A percentile compares a stretch with the other conserved stretches of the same genome.
These are phyloP conservation scores for Zaprionus nigranus DNA, from an alignment of 1,140 invertebrate genomes.

Conservation along the genomic window DNA sequence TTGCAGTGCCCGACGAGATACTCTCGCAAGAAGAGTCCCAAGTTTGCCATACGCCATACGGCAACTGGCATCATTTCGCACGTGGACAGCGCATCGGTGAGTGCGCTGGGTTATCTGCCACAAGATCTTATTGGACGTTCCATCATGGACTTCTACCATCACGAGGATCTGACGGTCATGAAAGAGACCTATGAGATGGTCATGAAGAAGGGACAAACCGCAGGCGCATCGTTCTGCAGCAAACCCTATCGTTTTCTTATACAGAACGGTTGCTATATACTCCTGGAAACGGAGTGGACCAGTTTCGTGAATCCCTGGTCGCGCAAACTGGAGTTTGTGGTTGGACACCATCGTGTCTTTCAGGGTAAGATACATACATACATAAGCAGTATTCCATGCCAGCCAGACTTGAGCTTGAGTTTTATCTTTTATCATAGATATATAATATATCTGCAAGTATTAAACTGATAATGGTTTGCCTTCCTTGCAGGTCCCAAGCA, in stretches of 20 bases:
- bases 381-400: background rate
- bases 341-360: constrained; percentile 93
- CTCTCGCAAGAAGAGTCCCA: constrained; percentile 85
- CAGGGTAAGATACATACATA: constrained; percentile 86
- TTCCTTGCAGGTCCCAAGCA: constrained; percentile 61
- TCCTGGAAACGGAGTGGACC: constrained; percentile 96
- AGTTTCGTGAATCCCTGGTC: constrained; percentile 98
- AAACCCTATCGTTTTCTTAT: constrained; percentile 91
- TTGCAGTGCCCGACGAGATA: constrained; percentile 87
- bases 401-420: background rate
- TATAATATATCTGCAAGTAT: too few species aligned
- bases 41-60: constrained; percentile 92
- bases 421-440: too few species aligned
- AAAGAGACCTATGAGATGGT: constrained; percentile 94
- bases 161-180: constrained; percentile 91
- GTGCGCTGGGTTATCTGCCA: constrained; percentile 94
- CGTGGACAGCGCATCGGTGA: constrained; percentile 91
- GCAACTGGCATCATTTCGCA: constrained; percentile 90
- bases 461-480: background rate
- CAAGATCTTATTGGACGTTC: constrained; percentile 94
- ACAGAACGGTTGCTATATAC: constrained; percentile 93
- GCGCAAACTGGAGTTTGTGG: constrained; percentile 94
- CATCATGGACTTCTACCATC: constrained; percentile 94
- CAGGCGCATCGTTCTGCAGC: constrained; percentile 89
- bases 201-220: constrained; percentile 86